Evolutionary conservation across 2,888 invertebrate genomes (phyloP), one percentile per base, ranked within the genome.

Genomic region (Schizotus pectinicornis): DNA sequence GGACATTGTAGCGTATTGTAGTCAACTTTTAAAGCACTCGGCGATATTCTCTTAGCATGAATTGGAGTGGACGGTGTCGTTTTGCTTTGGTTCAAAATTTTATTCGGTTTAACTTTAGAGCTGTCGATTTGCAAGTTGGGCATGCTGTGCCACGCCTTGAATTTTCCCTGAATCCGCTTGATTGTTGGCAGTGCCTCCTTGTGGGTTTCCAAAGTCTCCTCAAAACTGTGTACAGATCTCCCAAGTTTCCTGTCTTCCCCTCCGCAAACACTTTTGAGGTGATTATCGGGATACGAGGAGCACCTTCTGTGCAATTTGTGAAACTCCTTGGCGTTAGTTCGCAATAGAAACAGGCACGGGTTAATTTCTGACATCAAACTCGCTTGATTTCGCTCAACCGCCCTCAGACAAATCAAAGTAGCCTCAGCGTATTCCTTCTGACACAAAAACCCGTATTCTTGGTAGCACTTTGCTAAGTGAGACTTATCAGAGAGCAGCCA

Each of bases 351-450:
- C 36, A 87, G 79, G 60, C 81, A 78, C 1, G 84, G 82, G 73
- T 87, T 84, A 49, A 88, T 85, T 76, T 88, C 87, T 7, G 85
- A 83, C 33, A 88, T 78, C 41, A 88, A 72, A 55, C 83, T 82
- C 14, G 83, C 82, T 68, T 86, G 86, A 72, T 86, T 85, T 46
- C 84, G 79, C 76, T 88, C 88, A 0, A 88, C 82, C 13, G 88
- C 86, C 65, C 83, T 81, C 38, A 88, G 77, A 68, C 87, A 88
- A 34, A 87, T 83, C 36, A 88, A 78, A 1, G 85, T 79, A 1
- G 86, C 85, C 67, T 86, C 86, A 8, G 85, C 82, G 73, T 86
- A 85, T 55, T 81, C 79, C 63, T 83, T 81, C 70, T 86, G 85
- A 42, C 85, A 81, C 53, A 88, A 74, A 74, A 85, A 88, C 11